phyloP scores from a whole-genome alignment of 2,888 invertebrate species.

The Germaria angustata region DNA sequence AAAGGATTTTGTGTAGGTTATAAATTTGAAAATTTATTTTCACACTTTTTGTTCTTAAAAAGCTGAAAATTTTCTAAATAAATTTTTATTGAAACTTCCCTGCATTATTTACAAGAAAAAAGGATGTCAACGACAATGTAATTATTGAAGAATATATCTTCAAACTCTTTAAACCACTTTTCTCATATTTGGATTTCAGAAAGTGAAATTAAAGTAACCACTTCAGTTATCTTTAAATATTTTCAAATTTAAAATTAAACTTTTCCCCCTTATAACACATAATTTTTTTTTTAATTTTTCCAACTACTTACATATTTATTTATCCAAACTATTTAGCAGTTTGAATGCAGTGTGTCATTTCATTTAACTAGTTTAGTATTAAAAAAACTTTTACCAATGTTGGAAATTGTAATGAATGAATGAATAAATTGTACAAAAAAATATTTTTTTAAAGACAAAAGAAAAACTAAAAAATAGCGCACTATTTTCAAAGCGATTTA shows the following conservation, averaged over 20 bases:
- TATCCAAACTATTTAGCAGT: slow-evolving; percentile 38
- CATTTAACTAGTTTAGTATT: slow-evolving; percentile 54
- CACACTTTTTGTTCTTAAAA: too few species aligned
- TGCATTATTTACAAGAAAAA: too few species aligned
- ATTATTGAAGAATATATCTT: too few species aligned
- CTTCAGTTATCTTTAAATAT: neutral
- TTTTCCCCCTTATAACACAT: neutral
- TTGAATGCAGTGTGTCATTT: slow-evolving; percentile 33
- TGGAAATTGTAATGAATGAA: slow-evolving; percentile 34
- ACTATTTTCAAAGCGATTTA: slow-evolving; percentile 36
- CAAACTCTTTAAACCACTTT: too few species aligned
- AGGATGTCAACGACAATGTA: too few species aligned
- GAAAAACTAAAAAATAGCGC: slow-evolving; percentile 23
- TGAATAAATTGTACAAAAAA: slow-evolving; percentile 1
- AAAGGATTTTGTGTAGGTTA: too few species aligned
- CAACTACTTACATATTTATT: neutral
- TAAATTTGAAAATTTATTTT: too few species aligned
- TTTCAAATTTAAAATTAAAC: neutral
- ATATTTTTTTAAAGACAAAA: slow-evolving; percentile 3
- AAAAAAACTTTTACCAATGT: slow-evolving; percentile 47
- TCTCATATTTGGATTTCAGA: too few species aligned
- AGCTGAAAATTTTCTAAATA: too few species aligned
- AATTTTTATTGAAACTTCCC: too few species aligned
- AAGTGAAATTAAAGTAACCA: neutral
- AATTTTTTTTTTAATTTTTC: neutral